Evolutionary conservation across 23 tunicate species (phyloP).

Genomic region (Styela plicata): DNA sequence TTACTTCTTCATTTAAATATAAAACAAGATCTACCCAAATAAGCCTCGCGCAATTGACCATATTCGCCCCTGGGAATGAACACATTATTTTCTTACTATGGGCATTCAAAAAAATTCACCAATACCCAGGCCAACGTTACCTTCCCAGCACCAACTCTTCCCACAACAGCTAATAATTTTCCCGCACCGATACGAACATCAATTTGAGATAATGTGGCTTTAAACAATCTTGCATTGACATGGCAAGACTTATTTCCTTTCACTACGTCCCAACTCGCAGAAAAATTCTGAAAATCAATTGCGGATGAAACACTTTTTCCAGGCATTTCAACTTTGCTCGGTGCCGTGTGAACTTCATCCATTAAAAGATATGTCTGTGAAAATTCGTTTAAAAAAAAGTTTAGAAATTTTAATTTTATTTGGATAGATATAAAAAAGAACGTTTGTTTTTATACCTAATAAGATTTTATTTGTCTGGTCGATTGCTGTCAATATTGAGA

Average conservation of each 20-base stretch:
- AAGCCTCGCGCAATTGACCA: too few species aligned
- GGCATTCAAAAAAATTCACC: too few species aligned
- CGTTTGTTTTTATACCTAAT: too few species aligned
- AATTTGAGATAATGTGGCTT: background rate
- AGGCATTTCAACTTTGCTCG: background rate
- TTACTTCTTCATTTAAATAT: too few species aligned
- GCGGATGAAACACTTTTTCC: background rate
- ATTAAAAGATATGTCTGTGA: background rate
- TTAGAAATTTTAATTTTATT: too few species aligned
- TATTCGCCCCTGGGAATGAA: too few species aligned
- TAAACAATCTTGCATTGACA: background rate
- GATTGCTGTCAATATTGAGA: too few species aligned
- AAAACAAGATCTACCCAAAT: too few species aligned
- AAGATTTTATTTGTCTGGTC: too few species aligned
- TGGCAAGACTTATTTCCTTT: background rate
- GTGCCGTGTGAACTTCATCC: background rate
- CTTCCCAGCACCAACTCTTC: slow-evolving; percentile 27
- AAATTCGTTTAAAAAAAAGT: background rate
- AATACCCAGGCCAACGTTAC: too few species aligned
- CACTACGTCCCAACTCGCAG: background rate
- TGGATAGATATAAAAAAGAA: too few species aligned
- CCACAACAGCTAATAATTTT: slow-evolving; percentile 13
- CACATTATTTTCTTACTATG: too few species aligned
- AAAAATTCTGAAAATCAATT: background rate
- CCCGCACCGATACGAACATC: background rate